These are phyloP conservation scores for Gadus macrocephalus DNA, from an alignment of 2,113 vertebrate species.

Conservation along the genomic window DNA sequence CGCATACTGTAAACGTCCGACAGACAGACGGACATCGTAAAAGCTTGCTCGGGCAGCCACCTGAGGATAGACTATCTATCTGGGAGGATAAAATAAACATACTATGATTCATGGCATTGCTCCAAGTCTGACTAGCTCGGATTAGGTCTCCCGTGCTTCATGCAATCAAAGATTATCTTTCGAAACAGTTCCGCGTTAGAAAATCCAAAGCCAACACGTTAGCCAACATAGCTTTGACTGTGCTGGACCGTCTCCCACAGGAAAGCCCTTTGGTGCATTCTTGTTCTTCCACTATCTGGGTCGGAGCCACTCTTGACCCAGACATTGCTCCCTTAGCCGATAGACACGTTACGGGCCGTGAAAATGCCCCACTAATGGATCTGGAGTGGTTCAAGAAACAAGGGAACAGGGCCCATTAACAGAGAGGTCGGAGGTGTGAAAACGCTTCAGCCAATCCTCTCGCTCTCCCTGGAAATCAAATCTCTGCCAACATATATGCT, in stretches of 20 bases:
- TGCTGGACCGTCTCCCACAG: conserved; percentile 22
- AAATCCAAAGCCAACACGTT: background rate
- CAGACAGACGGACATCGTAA: conserved; percentile 54
- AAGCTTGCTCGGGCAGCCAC: conserved; percentile 41
- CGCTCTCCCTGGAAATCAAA: conserved; percentile 47
- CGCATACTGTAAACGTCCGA: conserved; percentile 56
- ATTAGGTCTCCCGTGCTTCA: conserved; percentile 11
- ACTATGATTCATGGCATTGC: conserved; percentile 14
- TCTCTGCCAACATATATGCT: conserved; percentile 65
- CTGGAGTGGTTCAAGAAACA: conserved; percentile 56
- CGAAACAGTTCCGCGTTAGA: conserved; percentile 10
- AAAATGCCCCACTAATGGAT: conserved; percentile 57
- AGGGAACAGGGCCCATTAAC: conserved; percentile 60
- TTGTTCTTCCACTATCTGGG: conserved; percentile 43
- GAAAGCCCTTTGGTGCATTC: conserved; percentile 18
- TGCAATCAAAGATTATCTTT: conserved; percentile 1
- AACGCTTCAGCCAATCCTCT: conserved; percentile 50
- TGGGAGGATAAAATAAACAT: conserved; percentile 15
- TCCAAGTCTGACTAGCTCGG: conserved; percentile 21
- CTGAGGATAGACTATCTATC: conserved; percentile 32
- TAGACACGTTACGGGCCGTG: conserved; percentile 34
- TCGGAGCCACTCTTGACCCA: conserved; percentile 49
- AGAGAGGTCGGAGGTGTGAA: conserved; percentile 54
- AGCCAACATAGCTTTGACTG: conserved; percentile 9
- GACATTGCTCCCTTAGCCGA: conserved; percentile 26